Percentiles rank a stretch among this genome's conserved stretches.
These are phyloP conservation scores for Spodoptera litura DNA, from an alignment of 1,140 invertebrate genomes.

Conservation along the genomic window DNA sequence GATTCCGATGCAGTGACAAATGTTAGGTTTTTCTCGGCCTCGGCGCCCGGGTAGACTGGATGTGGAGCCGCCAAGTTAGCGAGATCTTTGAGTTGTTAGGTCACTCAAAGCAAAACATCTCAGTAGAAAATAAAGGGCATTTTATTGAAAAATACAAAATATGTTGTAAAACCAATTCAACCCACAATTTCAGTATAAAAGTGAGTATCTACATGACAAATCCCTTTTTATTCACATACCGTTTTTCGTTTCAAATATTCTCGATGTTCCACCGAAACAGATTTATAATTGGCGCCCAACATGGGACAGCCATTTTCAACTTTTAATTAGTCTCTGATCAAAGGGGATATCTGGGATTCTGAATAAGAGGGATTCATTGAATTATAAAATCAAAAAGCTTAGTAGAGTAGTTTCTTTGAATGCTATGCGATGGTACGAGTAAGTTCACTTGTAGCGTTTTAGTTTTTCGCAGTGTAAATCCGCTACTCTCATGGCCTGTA, in stretches of 20 bases:
- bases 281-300: constrained; percentile 11
- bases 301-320: not conserved
- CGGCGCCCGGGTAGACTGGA: constrained; percentile 53
- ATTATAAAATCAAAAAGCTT: too few species aligned
- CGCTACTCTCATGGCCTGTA: constrained; percentile 53
- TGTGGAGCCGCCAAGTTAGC: constrained; percentile 50
- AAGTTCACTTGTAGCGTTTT: too few species aligned
- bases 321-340: not conserved
- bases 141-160: not conserved
- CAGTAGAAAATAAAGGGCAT: not conserved
- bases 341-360: not conserved
- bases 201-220: too few species aligned
- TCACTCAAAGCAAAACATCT: too few species aligned
- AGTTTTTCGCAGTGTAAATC: not conserved
- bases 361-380: too few species aligned
- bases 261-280: not conserved
- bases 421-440: too few species aligned
- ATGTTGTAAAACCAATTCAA: not conserved
- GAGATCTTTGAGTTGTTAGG: not conserved
- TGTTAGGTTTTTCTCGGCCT: constrained; percentile 72
- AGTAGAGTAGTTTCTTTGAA: too few species aligned
- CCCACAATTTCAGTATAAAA: not conserved
- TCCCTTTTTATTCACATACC: too few species aligned
- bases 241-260: too few species aligned
- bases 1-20: constrained; percentile 82